Conservation (phyloP, 2,888 invertebrate genomes). For the Ellobium chinense region DNA sequence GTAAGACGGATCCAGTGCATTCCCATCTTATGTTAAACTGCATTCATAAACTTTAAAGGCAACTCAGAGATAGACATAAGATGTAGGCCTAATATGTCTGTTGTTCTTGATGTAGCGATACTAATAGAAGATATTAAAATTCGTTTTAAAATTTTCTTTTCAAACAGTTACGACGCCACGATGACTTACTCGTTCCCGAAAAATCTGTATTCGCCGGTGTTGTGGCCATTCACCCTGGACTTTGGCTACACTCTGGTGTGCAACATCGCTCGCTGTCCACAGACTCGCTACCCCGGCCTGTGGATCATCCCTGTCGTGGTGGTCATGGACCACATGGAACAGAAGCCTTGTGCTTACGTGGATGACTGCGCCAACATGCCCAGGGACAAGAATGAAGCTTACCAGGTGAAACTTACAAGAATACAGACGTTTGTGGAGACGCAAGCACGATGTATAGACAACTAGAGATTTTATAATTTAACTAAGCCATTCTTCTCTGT, state of each 20-base stretch:
- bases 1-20: too few species aligned
- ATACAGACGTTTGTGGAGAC: too few species aligned
- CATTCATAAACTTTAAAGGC: too few species aligned
- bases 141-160: not conserved
- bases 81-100: too few species aligned
- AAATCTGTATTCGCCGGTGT: slow-evolving; percentile 90
- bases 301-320: slow-evolving; percentile 85
- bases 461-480: too few species aligned
- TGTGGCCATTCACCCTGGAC: slow-evolving; percentile 96
- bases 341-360: slow-evolving; percentile 72
- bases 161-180: slow-evolving; percentile 65
- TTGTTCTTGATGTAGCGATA: too few species aligned
- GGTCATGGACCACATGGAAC: slow-evolving; percentile 67
- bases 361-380: slow-evolving; percentile 72
- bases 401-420: slow-evolving; percentile 31
- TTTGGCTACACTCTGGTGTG: slow-evolving; percentile 79
- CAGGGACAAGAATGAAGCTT: slow-evolving; percentile 67
- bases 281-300: slow-evolving; percentile 80
- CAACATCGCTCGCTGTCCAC: slow-evolving; percentile 72
- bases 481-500: too few species aligned
- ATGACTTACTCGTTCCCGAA: slow-evolving; percentile 87
- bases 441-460: too few species aligned
- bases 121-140: not conserved
- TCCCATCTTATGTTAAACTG: too few species aligned
- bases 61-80: too few species aligned